Evolutionary conservation across 2,113 vertebrate genomes (phyloP).

Genomic region (Bos taurus): DNA sequence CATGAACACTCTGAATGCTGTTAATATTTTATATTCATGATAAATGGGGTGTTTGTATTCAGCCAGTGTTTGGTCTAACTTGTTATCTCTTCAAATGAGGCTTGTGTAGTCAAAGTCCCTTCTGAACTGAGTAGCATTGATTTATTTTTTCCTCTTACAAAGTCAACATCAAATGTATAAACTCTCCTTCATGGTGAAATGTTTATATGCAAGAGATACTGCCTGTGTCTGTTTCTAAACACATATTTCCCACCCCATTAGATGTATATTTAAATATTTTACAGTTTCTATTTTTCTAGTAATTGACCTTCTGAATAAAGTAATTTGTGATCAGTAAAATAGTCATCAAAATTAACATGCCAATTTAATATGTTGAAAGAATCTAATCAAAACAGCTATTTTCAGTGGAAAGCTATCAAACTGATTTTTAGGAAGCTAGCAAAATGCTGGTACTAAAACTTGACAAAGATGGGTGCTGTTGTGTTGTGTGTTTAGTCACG

Average conservation of each 20-base stretch:
- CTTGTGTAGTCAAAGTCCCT: background rate
- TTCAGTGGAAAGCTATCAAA: background rate
- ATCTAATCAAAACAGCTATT: slow-evolving; percentile 38
- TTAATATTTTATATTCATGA: slow-evolving; percentile 57
- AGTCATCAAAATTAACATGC: slow-evolving; percentile 1
- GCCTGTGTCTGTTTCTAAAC: slow-evolving; percentile 18
- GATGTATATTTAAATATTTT: slow-evolving; percentile 48
- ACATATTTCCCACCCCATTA: background rate
- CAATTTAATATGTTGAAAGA: slow-evolving; percentile 46
- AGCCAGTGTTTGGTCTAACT: slow-evolving; percentile 34
- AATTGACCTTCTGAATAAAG: slow-evolving; percentile 59
- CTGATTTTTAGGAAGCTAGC: background rate
- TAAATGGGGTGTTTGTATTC: slow-evolving; percentile 65
- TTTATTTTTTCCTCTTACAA: slow-evolving; percentile 37
- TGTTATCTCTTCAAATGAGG: slow-evolving; percentile 38
- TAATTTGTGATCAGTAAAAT: slow-evolving; percentile 44
- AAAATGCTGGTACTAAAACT: background rate
- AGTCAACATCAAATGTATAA: slow-evolving; percentile 28
- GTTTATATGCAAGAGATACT: slow-evolving; percentile 37
- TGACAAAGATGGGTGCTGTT: background rate
- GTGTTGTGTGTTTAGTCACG: background rate
- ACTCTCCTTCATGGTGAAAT: background rate
- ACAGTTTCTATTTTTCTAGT: slow-evolving; percentile 37
- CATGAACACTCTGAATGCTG: slow-evolving; percentile 20
- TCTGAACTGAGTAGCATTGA: slow-evolving; percentile 13